Conservation (phyloP, 2,888 invertebrate genomes). For the Plagodis pulveraria region DNA sequence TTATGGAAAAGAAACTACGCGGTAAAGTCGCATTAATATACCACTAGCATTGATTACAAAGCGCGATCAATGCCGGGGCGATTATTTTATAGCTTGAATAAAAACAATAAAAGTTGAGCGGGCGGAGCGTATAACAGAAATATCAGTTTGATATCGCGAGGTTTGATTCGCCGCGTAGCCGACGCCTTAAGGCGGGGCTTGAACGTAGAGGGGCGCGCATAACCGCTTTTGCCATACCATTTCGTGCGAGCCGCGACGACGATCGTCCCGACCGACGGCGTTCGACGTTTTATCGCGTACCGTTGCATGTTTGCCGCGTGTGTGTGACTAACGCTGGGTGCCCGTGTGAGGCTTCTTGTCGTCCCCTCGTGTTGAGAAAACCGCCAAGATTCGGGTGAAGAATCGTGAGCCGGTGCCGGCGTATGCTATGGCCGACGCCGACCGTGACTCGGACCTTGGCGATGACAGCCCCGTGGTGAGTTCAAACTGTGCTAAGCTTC, state of each 20-base stretch:
- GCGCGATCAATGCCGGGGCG: slow-evolving; percentile 58
- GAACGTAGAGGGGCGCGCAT: slow-evolving; percentile 60
- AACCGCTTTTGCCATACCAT: slow-evolving; percentile 62
- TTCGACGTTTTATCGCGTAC: slow-evolving; percentile 35
- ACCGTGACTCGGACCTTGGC: slow-evolving; percentile 90
- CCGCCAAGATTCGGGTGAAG: slow-evolving; percentile 95
- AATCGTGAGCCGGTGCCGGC: slow-evolving; percentile 94
- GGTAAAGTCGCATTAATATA: slow-evolving; percentile 47
- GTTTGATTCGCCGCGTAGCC: slow-evolving; percentile 79
- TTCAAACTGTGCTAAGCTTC: slow-evolving; percentile 40
- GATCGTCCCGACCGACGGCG: slow-evolving; percentile 51
- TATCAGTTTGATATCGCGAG: slow-evolving; percentile 81
- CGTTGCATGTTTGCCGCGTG: slow-evolving; percentile 61
- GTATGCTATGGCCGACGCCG: slow-evolving; percentile 91
- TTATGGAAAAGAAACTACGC: slow-evolving; percentile 47
- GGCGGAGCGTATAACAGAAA: slow-evolving; percentile 77
- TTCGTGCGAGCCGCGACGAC: slow-evolving; percentile 63
- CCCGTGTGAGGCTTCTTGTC: slow-evolving; percentile 61
- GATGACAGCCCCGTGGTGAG: slow-evolving; percentile 91
- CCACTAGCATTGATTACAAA: slow-evolving; percentile 55
- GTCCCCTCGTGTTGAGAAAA: slow-evolving; percentile 60
- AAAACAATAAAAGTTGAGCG: slow-evolving; percentile 77
- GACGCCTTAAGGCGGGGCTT: slow-evolving; percentile 79
- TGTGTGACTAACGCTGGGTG: slow-evolving; percentile 62
- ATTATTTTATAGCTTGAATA: slow-evolving; percentile 81